Percentiles rank a stretch among this genome's conserved stretches.
These are phyloP conservation scores for Ladona fulva DNA, from an alignment of 1,140 invertebrate species.

Conservation along the genomic window DNA sequence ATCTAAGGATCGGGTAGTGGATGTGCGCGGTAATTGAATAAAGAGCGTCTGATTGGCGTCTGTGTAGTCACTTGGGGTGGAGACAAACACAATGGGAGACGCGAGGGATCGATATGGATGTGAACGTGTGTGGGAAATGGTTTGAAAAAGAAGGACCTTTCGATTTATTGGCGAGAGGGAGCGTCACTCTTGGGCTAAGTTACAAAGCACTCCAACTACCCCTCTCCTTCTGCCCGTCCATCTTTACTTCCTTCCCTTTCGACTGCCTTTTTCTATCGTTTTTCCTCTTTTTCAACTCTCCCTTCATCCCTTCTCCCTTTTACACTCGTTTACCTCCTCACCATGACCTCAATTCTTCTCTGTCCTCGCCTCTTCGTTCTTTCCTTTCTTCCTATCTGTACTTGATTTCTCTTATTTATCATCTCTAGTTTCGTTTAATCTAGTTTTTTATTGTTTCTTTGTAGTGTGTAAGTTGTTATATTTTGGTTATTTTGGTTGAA, in stretches of 20 bases:
- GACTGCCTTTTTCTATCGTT: neutral
- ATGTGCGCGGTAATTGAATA: neutral
- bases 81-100: neutral
- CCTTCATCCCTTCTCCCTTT: neutral
- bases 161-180: neutral
- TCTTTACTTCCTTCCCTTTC: neutral
- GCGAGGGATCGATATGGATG: neutral
- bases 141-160: neutral
- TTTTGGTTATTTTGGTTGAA: too few species aligned
- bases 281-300: neutral
- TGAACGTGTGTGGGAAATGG: neutral
- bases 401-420: neutral
- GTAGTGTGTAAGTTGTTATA: too few species aligned
- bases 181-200: neutral
- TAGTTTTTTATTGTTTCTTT: too few species aligned
- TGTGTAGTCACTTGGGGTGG: neutral
- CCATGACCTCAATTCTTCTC: neutral
- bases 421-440: too few species aligned
- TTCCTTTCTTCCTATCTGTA: neutral
- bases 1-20: neutral
- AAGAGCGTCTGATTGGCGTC: neutral
- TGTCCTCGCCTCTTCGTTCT: neutral
- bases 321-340: neutral
- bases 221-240: neutral
- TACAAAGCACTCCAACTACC: neutral